A percentile compares a stretch with the other conserved stretches of the same genome.
phyloP scores from a whole-genome alignment of 2,888 invertebrate species.

The Hyppa rectilinea region DNA sequence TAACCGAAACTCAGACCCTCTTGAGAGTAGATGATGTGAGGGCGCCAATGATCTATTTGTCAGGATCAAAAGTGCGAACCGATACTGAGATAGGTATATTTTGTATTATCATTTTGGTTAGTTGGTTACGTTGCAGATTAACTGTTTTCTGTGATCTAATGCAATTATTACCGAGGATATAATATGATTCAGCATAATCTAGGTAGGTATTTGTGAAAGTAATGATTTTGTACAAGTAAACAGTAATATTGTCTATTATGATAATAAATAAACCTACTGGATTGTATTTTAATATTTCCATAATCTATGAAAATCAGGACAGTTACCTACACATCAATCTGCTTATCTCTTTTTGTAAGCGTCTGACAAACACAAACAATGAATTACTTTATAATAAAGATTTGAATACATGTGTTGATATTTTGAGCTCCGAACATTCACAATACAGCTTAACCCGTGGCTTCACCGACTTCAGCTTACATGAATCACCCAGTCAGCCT shows the following conservation, averaged over 20 bases:
- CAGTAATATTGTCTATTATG: no score
- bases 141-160: slow-evolving; percentile 8
- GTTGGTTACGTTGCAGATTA: slow-evolving; percentile 20
- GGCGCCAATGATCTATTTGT: slow-evolving; percentile 68
- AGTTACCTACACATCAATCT: not conserved
- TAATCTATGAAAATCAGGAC: not conserved
- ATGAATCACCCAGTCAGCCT: slow-evolving; percentile 33
- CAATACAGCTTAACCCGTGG: not conserved
- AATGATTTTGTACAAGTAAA: no score
- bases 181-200: no score
- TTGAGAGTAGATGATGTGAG: slow-evolving; percentile 72
- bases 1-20: slow-evolving; percentile 71
- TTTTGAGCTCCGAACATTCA: not conserved
- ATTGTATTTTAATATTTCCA: not conserved
- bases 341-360: not conserved
- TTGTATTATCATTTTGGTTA: slow-evolving; percentile 55
- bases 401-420: not conserved
- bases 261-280: no score
- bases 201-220: no score
- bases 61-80: slow-evolving; percentile 66
- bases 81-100: slow-evolving; percentile 56
- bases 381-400: no score
- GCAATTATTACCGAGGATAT: no score
- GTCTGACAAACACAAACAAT: not conserved
- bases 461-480: slow-evolving; percentile 19